Base-by-base conservation (phyloP, 2,888 invertebrate genomes). In the Salticus scenicus region DNA sequence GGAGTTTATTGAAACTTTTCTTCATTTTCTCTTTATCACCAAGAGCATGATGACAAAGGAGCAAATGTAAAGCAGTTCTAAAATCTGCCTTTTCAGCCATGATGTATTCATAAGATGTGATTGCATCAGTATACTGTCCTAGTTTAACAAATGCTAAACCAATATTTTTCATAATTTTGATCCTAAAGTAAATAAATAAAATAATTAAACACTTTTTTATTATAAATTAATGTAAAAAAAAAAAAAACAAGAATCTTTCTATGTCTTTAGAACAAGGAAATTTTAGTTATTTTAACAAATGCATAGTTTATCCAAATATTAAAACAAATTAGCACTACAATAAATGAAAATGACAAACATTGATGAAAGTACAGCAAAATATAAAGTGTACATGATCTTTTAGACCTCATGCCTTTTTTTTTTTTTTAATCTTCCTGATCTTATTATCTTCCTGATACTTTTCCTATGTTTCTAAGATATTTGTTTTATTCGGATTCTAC, bases 161-260 rank as follows among this genome's bases (percentile, higher is more conserved):
- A 90, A 99, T 99, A 90, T 99, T 99, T 92, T 98, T 98, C 94
- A 98, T 98, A 88, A 99, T 97, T 92, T 97, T 98, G 90, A 97
- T 95, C 90, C 97, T 96, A 90, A n/a, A 47, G 20, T 24, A 24
- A 24, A 17, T 1, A 57, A 37, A 10, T n/a, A n/a, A n/a, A n/a
- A n/a, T n/a, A n/a, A n/a, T n/a, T n/a, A n/a, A n/a, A n/a, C n/a
- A n/a, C n/a, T n/a, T n/a, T n/a, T n/a, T n/a, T n/a, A n/a, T 17
- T 20, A 20, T 51, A 51, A 51, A 20, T 1, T 7, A 51, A 51
- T 51, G 24, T 24, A 12, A 63, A 63, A 63, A 63, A 20, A 24
- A 1, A 57, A 57, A 57, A 14, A 20, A 5, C 5, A n/a, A 63
- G 0, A 63, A 24, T 24, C 24, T n/a, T 12, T 7, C 24, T 14